A percentile compares a stretch with the other conserved stretches of the same genome.
These are phyloP conservation scores for Rhimphoctona megacephalus DNA, from an alignment of 2,888 invertebrate species.

Conservation along the genomic window DNA sequence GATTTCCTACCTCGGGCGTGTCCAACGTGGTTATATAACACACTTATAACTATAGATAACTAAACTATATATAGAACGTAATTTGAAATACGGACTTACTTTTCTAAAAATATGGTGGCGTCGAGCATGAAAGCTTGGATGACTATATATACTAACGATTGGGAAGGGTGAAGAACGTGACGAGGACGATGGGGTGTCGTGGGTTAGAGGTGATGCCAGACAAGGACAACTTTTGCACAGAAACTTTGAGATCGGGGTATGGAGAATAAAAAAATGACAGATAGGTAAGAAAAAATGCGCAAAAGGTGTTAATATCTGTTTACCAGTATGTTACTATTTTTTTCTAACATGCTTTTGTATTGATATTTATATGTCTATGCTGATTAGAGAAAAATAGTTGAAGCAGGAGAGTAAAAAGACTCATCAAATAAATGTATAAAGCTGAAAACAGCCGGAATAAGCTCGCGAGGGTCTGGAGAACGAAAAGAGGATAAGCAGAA, in stretches of 20 bases:
- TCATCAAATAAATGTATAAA: slow-evolving; percentile 36
- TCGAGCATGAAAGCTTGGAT: slow-evolving; percentile 59
- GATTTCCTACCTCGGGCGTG: slow-evolving; percentile 45
- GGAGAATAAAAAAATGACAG: slow-evolving; percentile 48
- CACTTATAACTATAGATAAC: slow-evolving; percentile 10
- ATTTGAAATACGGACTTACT: slow-evolving; percentile 75
- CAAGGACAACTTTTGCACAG: slow-evolving; percentile 41
- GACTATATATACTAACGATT: slow-evolving; percentile 36
- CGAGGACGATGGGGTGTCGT: slow-evolving; percentile 41
- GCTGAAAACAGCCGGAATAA: slow-evolving; percentile 41
- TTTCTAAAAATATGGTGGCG: slow-evolving; percentile 75
- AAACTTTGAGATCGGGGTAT: slow-evolving; percentile 30
- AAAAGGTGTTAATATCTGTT: not conserved
- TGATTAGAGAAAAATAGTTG: slow-evolving; percentile 21
- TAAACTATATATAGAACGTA: slow-evolving; percentile 59
- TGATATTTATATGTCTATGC: not conserved
- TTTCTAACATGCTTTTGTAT: not conserved
- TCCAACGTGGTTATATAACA: slow-evolving; percentile 15
- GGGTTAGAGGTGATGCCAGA: slow-evolving; percentile 16
- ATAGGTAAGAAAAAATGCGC: slow-evolving; percentile 39
- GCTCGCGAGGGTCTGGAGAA: slow-evolving; percentile 34
- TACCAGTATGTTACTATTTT: not conserved
- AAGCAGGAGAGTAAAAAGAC: slow-evolving; percentile 43
- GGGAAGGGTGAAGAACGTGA: slow-evolving; percentile 55
- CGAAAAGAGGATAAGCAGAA: slow-evolving; percentile 45